A percentile compares a stretch with the other conserved stretches of the same genome.
phyloP scores from a whole-genome alignment of 1,140 invertebrate genomes.

The Brachionus manjavacas region DNA sequence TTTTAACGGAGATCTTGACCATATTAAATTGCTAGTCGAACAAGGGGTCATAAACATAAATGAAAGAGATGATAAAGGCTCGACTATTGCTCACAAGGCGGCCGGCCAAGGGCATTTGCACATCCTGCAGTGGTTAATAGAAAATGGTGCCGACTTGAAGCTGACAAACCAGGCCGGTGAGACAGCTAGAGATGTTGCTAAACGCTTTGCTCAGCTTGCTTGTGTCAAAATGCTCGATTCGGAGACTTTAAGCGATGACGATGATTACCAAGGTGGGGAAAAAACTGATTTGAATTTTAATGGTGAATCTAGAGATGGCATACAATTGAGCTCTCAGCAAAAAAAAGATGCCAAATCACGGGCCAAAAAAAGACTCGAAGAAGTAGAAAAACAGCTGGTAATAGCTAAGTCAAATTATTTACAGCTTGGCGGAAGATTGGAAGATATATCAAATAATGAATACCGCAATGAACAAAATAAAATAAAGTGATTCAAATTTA shows the following conservation, averaged over 20 bases:
- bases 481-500: constrained; percentile 46
- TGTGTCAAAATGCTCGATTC: constrained; percentile 54
- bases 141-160: constrained; percentile 55
- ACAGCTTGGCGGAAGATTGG: constrained; percentile 55
- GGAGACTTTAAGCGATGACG: constrained; percentile 47
- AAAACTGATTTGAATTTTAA: constrained; percentile 46
- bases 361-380: constrained; percentile 54
- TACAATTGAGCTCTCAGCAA: background rate
- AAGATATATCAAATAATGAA: constrained; percentile 50
- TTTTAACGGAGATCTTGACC: constrained; percentile 55
- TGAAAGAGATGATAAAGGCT: constrained; percentile 56
- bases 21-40: constrained; percentile 56
- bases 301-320: background rate
- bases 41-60: constrained; percentile 58
- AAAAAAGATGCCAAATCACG: constrained; percentile 44
- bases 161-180: constrained; percentile 55
- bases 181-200: constrained; percentile 53
- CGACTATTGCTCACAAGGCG: constrained; percentile 57
- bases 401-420: constrained; percentile 57
- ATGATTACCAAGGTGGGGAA: constrained; percentile 47
- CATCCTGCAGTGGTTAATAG: constrained; percentile 56
- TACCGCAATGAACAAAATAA: constrained; percentile 51
- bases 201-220: constrained; percentile 55
- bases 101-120: constrained; percentile 57
- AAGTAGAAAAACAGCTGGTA: constrained; percentile 53